Base-by-base conservation (phyloP, 2,797 vertebrate species). In the Sandelia bainsii region DNA sequence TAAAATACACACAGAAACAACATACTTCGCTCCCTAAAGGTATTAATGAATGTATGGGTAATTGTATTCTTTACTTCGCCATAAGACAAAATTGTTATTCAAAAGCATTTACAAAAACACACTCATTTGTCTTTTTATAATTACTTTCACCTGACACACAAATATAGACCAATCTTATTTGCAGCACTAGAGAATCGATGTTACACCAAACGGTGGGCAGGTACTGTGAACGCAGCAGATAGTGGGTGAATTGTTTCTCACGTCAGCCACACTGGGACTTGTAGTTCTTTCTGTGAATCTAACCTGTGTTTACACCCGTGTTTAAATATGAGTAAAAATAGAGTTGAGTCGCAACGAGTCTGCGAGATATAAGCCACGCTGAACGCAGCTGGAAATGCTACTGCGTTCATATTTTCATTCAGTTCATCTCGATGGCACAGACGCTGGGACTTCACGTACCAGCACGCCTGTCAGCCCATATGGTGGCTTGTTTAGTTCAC, bases 221-320 rank as follows among this genome's bases (percentile, higher is more conserved):
- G 1, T 0, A 32, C n/a, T 17, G 0, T 62, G 69, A 88, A 91
- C 0, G 77, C 74, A 57, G 4, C 83, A 72, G 16, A 58, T 34
- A 16, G 17, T 60, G 32, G 68, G 50, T 62, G 45, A 68, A 58
- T 75, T 64, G 72, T 82, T 84, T 75, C 80, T 53, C 17, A 25
- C 56, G 2, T 6, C 5, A 53, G 68, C 69, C 40, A 54, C 39
- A 19, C 11, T 81, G 94, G 93, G 92, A 92, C 1, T 82, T 95
- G 92, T 92, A 94, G 93, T 94, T 84, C 75, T 4, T 25, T 22
- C 5, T 1, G 0, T 4, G 20, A 52, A 0, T 44, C 20, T 22
- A 6, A 12, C 9, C 10, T 6, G 62, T 12, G 37, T 29, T 39
- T n/a, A 29, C 12, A 19, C 73, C 16, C 0, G 52, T 8, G 1